phyloP scores from a whole-genome alignment of 2,888 invertebrate species.

The Erynnis tages region DNA sequence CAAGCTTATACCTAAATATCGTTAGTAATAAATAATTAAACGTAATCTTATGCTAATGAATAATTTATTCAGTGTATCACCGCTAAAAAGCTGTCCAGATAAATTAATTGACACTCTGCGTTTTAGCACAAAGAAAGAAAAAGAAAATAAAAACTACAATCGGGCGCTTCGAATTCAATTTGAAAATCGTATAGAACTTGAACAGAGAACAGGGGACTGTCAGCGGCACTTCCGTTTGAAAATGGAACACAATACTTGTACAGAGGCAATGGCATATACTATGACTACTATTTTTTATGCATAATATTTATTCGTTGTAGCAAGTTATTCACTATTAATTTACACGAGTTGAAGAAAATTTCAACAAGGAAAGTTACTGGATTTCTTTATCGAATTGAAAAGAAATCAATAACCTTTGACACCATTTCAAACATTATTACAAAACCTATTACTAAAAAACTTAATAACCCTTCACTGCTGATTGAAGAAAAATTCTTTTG shows the following conservation, averaged over 20 bases:
- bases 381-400: too few relatives aligned
- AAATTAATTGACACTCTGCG: neutral
- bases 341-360: too few relatives aligned
- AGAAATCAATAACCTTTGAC: neutral
- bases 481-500: slow-evolving; percentile 30
- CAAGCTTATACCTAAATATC: too few relatives aligned
- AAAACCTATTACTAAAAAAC: slow-evolving; percentile 5
- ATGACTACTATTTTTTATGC: too few relatives aligned
- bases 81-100: too few relatives aligned
- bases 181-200: slow-evolving; percentile 54
- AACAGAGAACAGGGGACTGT: slow-evolving; percentile 71
- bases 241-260: slow-evolving; percentile 16
- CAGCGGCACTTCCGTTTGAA: slow-evolving; percentile 50
- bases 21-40: too few relatives aligned
- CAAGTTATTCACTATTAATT: too few relatives aligned
- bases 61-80: too few relatives aligned
- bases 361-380: too few relatives aligned
- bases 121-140: slow-evolving; percentile 35
- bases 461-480: slow-evolving; percentile 33
- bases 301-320: too few relatives aligned
- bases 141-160: slow-evolving; percentile 28
- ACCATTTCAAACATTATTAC: neutral
- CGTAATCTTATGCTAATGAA: too few relatives aligned
- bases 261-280: too few relatives aligned
- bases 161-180: slow-evolving; percentile 40